phyloP scores from a whole-genome alignment of 2,888 invertebrate species.

The Ornithoptera alexandrae region DNA sequence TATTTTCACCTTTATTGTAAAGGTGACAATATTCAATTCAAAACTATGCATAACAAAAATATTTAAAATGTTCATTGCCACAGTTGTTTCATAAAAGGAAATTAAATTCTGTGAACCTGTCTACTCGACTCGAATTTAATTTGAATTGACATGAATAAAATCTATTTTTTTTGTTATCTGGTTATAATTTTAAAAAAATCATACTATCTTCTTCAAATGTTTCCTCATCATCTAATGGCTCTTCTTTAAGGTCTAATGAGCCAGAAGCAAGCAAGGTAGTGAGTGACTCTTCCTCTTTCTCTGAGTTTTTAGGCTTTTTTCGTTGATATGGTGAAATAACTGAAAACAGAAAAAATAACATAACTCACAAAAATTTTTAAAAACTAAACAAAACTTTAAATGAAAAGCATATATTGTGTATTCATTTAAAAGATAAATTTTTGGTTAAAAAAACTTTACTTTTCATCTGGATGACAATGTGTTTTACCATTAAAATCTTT shows the following conservation, averaged over 20 bases:
- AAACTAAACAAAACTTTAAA: neutral
- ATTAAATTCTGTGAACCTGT: no score
- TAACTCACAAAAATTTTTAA: neutral
- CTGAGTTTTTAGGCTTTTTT: constrained; percentile 54
- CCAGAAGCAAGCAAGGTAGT: constrained; percentile 56
- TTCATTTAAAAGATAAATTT: neutral
- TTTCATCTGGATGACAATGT: no score
- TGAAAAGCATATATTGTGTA: neutral
- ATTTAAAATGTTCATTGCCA: no score
- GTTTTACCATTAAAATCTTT: neutral
- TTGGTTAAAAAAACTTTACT: no score
- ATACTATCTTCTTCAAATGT: constrained; percentile 34
- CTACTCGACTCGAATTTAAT: no score
- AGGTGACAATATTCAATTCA: no score
- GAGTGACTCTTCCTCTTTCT: constrained; percentile 55
- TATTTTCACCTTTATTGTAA: no score
- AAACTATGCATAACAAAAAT: no score
- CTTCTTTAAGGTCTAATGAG: constrained; percentile 55
- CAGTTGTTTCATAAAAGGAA: no score
- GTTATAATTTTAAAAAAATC: constrained; percentile 3
- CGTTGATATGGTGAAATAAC: constrained; percentile 69
- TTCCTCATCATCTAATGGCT: constrained; percentile 49
- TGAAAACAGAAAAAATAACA: constrained; percentile 33
- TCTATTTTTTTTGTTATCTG: no score
- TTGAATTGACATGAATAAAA: no score